Percentiles rank a stretch among this genome's conserved stretches.
phyloP scores from a whole-genome alignment of 92 coral and sea anemone species.

The Epizoanthus fatuus region DNA sequence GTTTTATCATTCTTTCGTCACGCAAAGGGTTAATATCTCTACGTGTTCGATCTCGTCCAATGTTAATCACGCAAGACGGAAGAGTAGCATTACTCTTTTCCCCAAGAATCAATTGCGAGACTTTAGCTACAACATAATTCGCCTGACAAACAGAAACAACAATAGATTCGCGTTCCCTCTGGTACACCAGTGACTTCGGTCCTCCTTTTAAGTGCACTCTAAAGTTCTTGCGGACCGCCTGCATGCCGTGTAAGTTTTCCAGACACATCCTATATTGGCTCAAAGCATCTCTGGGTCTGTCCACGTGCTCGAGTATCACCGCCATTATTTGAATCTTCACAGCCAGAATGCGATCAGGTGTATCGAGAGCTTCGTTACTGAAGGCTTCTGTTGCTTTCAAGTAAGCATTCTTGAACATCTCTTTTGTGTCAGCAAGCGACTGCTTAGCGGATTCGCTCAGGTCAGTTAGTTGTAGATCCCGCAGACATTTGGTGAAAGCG shows the following conservation, averaged over 20 bases:
- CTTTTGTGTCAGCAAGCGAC: too few relatives aligned
- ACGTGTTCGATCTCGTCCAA: too few relatives aligned
- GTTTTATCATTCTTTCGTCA: too few relatives aligned
- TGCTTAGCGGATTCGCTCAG: too few relatives aligned
- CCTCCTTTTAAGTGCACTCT: neutral
- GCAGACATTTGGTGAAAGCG: neutral
- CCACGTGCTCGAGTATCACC: neutral
- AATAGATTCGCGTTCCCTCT: neutral
- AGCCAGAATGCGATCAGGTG: neutral
- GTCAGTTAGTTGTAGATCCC: neutral
- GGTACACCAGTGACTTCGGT: neutral
- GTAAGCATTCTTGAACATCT: neutral
- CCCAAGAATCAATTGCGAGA: too few relatives aligned
- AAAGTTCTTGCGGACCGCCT: neutral
- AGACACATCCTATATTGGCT: neutral
- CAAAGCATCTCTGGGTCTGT: neutral
- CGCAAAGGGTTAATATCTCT: too few relatives aligned
- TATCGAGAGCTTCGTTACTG: neutral
- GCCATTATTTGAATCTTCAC: neutral
- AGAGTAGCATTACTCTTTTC: too few relatives aligned
- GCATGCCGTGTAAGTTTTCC: neutral
- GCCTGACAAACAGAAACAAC: neutral
- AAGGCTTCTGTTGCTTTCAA: constrained; percentile 9
- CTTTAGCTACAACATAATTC: neutral
- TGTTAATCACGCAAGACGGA: too few relatives aligned